phyloP scores from a whole-genome alignment of 2,113 vertebrate species.

The Dasyurus viverrinus region DNA sequence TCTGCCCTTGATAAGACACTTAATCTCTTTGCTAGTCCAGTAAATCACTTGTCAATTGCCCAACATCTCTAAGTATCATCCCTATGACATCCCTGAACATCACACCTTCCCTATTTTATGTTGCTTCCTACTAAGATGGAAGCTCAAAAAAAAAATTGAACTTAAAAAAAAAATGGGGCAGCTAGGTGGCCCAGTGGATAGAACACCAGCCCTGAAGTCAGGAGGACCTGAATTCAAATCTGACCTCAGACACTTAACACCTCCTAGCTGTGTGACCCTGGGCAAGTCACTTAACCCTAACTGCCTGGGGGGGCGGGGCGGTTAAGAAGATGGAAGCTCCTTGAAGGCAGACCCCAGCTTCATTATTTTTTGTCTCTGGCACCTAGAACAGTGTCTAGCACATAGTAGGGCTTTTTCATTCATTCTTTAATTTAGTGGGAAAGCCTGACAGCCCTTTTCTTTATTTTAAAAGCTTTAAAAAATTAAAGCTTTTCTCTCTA shows the following conservation, averaged over 20 bases:
- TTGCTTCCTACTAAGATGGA: background rate
- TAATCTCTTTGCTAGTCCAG: background rate
- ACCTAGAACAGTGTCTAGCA: too few relatives aligned
- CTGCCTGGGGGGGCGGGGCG: too few relatives aligned
- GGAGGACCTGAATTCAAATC: too few relatives aligned
- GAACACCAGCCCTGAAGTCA: too few relatives aligned
- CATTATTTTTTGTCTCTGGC: too few relatives aligned
- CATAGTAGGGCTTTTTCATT: background rate
- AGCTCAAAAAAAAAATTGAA: background rate
- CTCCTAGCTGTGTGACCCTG: too few relatives aligned
- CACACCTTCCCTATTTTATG: too few relatives aligned
- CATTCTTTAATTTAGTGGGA: background rate
- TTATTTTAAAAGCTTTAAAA: background rate
- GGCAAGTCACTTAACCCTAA: too few relatives aligned
- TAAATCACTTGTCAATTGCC: background rate
- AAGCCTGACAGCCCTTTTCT: background rate
- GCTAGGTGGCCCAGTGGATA: too few relatives aligned
- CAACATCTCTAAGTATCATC: background rate
- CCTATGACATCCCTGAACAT: too few relatives aligned
- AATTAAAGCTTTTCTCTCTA: background rate
- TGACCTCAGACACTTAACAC: too few relatives aligned
- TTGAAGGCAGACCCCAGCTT: background rate
- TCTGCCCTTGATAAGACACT: background rate
- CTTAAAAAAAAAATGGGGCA: too few relatives aligned
- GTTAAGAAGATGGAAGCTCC: background rate